phyloP scores from a whole-genome alignment of 2,797 vertebrate species.

The Pseudochirops corinnae region DNA sequence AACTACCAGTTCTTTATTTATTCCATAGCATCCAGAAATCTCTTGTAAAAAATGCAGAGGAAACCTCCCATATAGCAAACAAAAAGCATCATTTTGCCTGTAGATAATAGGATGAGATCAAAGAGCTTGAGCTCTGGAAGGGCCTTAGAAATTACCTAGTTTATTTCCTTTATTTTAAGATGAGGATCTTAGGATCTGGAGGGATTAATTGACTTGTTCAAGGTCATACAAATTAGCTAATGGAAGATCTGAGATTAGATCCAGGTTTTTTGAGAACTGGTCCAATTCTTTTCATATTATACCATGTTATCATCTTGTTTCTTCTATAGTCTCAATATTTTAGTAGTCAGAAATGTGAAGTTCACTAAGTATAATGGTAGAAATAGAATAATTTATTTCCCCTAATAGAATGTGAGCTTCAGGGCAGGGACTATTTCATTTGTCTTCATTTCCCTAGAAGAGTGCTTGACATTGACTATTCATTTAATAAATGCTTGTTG shows the following conservation, averaged over 20 bases:
- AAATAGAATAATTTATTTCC: slow-evolving; percentile 39
- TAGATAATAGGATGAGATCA: background rate
- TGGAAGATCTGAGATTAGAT: slow-evolving; percentile 7
- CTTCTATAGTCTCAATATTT: background rate
- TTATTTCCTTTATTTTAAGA: slow-evolving; percentile 29
- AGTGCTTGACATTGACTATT: background rate
- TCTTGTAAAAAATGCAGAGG: slow-evolving; percentile 23
- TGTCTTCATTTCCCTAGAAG: background rate
- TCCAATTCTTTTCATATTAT: slow-evolving; percentile 37
- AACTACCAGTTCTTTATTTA: background rate
- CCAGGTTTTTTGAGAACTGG: background rate
- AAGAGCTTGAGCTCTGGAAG: background rate
- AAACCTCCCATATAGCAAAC: slow-evolving; percentile 19
- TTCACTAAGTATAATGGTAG: background rate
- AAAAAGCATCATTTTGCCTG: background rate
- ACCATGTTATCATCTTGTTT: slow-evolving; percentile 1
- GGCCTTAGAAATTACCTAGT: background rate
- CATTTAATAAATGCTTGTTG: background rate
- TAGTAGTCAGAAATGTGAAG: slow-evolving; percentile 33
- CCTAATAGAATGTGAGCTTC: slow-evolving; percentile 23
- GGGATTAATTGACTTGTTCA: background rate
- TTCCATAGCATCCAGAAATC: background rate
- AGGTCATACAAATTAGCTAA: background rate
- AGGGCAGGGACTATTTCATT: background rate
- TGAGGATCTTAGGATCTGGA: background rate